Percentiles rank a stretch among this genome's conserved stretches.
Conservation (phyloP, 1,140 invertebrate genomes). For the Meteorus sp. region DNA sequence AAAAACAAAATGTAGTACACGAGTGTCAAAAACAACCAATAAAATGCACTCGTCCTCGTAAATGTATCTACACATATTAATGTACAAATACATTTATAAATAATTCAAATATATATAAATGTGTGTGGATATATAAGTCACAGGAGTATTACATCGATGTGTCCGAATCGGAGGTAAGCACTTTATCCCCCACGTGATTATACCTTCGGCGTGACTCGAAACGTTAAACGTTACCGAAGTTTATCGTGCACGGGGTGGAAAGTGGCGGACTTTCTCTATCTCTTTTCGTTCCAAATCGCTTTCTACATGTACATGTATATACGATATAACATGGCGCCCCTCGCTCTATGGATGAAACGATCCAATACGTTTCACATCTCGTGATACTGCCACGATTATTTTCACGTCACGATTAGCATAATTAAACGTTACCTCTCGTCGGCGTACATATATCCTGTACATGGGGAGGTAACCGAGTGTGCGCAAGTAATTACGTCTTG, state of each 20-base stretch:
- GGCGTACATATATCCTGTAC: no score
- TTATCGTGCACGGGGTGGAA: not conserved
- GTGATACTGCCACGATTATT: constrained; percentile 37
- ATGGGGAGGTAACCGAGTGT: not conserved
- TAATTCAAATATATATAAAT: not conserved
- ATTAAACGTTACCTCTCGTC: constrained; percentile 49
- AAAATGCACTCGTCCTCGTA: no score
- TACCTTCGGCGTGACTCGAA: constrained; percentile 12
- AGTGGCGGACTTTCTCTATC: not conserved
- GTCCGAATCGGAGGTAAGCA: constrained; percentile 5
- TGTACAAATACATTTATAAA: no score
- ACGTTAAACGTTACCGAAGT: constrained; percentile 17
- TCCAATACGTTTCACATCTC: constrained; percentile 28
- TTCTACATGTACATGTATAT: no score
- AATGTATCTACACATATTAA: no score
- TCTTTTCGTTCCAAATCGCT: not conserved
- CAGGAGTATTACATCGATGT: constrained; percentile 5
- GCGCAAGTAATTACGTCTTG: constrained; percentile 42
- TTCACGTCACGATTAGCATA: constrained; percentile 42
- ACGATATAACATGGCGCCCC: no score
- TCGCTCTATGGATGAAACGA: constrained; percentile 23
- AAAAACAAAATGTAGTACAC: no score
- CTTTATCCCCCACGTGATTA: constrained; percentile 12
- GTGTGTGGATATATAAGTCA: not conserved
- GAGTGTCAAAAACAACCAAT: not conserved